Evolutionary conservation across 2,888 invertebrate genomes (phyloP).

Genomic region (Ichneumoninae sp.): DNA sequence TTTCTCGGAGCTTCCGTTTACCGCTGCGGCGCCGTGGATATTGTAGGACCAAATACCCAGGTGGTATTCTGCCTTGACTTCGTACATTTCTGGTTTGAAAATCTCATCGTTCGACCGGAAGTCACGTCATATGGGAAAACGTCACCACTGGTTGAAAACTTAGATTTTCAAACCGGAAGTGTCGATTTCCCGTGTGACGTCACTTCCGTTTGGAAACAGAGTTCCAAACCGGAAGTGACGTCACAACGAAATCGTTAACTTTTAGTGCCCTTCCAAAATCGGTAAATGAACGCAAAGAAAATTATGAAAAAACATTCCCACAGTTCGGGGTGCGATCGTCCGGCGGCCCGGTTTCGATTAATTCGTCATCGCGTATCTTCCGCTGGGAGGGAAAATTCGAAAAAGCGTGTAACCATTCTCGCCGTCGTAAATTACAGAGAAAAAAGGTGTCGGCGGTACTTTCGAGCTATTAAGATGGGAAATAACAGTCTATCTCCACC

Average conservation of each 20-base stretch:
- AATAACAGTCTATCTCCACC: conserved; percentile 18
- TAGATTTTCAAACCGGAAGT: no score
- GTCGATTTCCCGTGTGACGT: no score
- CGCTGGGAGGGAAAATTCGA: conserved; percentile 19
- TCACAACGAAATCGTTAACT: no score
- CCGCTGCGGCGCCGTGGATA: neutral
- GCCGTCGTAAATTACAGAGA: conserved; percentile 45
- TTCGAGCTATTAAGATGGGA: conserved; percentile 39
- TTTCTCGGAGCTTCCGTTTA: neutral
- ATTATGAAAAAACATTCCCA: neutral
- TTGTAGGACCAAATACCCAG: neutral
- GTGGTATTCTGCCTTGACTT: no score
- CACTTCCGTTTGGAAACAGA: no score
- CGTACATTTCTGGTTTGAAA: no score
- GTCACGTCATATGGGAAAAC: no score
- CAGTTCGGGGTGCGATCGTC: neutral
- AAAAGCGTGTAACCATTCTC: neutral
- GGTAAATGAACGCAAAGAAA: neutral
- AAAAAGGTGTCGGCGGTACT: conserved; percentile 28
- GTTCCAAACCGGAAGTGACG: no score
- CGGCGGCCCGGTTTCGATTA: conserved; percentile 26
- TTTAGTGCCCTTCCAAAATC: no score
- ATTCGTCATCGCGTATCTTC: conserved; percentile 44
- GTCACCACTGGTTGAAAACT: no score
- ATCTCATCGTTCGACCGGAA: no score